phyloP scores from a whole-genome alignment of 1,140 invertebrate genomes.

The Cotesia typhae region DNA sequence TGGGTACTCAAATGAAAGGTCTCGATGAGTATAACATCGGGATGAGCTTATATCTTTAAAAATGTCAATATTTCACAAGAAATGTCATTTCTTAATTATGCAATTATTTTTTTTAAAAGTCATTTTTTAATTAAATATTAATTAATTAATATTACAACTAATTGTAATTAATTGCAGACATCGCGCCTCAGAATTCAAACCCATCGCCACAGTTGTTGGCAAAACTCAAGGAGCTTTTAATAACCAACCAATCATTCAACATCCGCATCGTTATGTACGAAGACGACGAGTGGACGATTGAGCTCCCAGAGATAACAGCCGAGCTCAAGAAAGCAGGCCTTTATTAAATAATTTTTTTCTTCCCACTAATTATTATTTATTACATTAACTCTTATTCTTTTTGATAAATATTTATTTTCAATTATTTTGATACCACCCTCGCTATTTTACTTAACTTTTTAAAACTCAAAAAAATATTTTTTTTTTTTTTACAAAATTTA shows the following conservation, averaged over 20 bases:
- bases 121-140: conserved; percentile 6
- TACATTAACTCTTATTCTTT: too few relatives aligned
- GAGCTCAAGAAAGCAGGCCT: conserved; percentile 44
- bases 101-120: background rate
- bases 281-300: conserved; percentile 39
- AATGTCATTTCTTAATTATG: too few relatives aligned
- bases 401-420: too few relatives aligned
- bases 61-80: too few relatives aligned
- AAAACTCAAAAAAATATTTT: too few relatives aligned
- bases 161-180: conserved; percentile 43
- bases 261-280: conserved; percentile 45
- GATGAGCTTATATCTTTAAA: too few relatives aligned
- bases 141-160: background rate
- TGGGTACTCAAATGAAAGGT: too few relatives aligned
- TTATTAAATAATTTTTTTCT: conserved; percentile 13
- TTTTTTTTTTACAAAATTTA: too few relatives aligned
- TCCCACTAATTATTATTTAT: too few relatives aligned
- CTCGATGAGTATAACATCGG: too few relatives aligned
- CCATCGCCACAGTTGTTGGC: conserved; percentile 34
- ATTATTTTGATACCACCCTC: too few relatives aligned
- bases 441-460: too few relatives aligned
- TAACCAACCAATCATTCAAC: background rate
- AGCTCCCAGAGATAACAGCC: conserved; percentile 44
- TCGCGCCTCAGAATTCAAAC: conserved; percentile 36
- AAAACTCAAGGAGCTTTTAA: conserved; percentile 39